phyloP scores from a whole-genome alignment of 2,113 vertebrate species.

The Mohoua ochrocephala region DNA sequence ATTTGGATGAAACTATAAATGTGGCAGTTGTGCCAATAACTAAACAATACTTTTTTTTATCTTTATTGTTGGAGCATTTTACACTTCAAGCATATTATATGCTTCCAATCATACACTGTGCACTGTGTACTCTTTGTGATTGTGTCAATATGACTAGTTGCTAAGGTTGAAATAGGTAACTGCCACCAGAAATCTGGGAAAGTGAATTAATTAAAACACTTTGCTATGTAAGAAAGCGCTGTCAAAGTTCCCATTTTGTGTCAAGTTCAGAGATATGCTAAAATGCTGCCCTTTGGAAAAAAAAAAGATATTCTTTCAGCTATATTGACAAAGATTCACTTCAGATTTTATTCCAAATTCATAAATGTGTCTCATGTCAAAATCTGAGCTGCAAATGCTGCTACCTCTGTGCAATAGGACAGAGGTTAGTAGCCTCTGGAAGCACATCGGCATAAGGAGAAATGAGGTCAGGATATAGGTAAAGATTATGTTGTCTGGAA shows the following conservation, averaged over 20 bases:
- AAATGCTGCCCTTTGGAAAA: not conserved
- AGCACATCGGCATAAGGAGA: not conserved
- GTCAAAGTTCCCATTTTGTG: slow-evolving; percentile 16
- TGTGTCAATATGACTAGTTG: slow-evolving; percentile 17
- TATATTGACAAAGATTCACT: not conserved
- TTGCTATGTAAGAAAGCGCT: not conserved
- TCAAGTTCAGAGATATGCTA: not conserved
- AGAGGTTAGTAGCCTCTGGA: not conserved
- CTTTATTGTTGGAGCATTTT: slow-evolving; percentile 36
- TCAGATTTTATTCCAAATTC: not conserved
- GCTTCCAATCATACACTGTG: not conserved
- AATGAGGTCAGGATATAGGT: not conserved
- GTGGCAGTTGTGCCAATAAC: not conserved
- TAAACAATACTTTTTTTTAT: slow-evolving; percentile 3
- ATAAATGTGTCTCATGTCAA: not conserved
- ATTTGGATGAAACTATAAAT: not conserved
- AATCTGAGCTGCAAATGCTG: not conserved
- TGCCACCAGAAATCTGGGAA: slow-evolving; percentile 13
- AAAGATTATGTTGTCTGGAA: not conserved
- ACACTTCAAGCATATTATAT: slow-evolving; percentile 7
- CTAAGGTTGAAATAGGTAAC: slow-evolving; percentile 38
- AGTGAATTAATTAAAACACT: slow-evolving; percentile 43
- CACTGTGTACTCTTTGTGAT: not conserved
- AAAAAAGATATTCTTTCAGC: not conserved
- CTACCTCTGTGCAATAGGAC: not conserved